Base-by-base conservation (phyloP, 2,797 vertebrate species). In the Pitangus sulphuratus region DNA sequence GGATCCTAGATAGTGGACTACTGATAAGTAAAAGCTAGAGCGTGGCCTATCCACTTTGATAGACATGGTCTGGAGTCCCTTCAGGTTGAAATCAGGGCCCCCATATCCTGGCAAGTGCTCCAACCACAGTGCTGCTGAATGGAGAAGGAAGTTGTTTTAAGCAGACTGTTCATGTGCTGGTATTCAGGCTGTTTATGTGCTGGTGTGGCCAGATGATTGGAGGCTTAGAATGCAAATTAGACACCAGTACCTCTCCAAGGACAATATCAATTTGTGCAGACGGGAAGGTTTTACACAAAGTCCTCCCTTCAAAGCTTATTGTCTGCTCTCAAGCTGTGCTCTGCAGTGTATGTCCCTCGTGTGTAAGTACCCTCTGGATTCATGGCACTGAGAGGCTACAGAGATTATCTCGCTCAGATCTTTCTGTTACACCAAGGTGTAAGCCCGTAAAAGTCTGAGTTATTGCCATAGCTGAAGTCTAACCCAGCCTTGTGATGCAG, bases 371-470 rank as follows among this genome's bases (percentile, higher is more conserved):
- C 13, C 15, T 45, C 44, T 56, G 74, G 40, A 60, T 71, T 44
- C 12, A 2, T 22, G 22, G 68, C 13, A 4, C 12, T 7, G 64
- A 21, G 62, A 57, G 42, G 21, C 51, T 70, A 5, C 1, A 0
- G 30, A 7, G 1, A 0, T 37, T 48, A 3, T 12, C 58, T 25
- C 22, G 48, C 54, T 33, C 33, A 47, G 51, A 33, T 13, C n/a
- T 56, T 26, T 26, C 37, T 86, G 54, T 54, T 70, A 9, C 15
- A 54, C 12, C 56, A 4, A 1, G 1, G 1, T 24, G 22, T 15
- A 33, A 37, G 20, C 33, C 18, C 24, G 1, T 7, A 2, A 10
- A 37, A 40, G 31, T 25, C 9, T 18, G 15, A 3, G 42, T 9
- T 22, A 2, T 9, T 30, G 44, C n/a, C 24, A 7, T 3, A 64